A percentile compares a stretch with the other conserved stretches of the same genome.
Conservation (phyloP, 2,888 invertebrate genomes). For the Gymnosoma rotundatum region DNA sequence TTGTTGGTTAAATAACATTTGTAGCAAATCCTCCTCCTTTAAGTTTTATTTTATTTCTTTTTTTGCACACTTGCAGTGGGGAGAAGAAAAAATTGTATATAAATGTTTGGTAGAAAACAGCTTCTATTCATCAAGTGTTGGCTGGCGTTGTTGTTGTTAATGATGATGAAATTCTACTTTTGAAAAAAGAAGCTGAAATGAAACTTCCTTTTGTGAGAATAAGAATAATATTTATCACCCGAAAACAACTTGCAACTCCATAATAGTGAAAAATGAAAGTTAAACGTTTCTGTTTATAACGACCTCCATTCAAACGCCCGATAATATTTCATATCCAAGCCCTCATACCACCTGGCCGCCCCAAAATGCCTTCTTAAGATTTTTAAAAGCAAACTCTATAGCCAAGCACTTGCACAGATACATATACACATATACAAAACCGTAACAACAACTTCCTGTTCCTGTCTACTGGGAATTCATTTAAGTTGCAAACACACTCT, state of each 20-base stretch:
- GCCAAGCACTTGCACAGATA: slow-evolving; percentile 2
- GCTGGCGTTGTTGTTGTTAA: neutral
- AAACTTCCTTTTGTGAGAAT: slow-evolving; percentile 54
- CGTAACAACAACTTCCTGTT: slow-evolving; percentile 77
- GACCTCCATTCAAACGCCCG: slow-evolving; percentile 64
- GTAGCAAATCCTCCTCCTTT: neutral
- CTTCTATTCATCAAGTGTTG: slow-evolving; percentile 26
- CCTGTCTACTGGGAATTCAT: slow-evolving; percentile 79
- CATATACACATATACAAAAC: slow-evolving; percentile 45
- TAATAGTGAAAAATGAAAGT: slow-evolving; percentile 69
- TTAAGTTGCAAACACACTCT: slow-evolving; percentile 34
- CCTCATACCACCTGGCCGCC: neutral
- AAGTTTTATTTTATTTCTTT: neutral
- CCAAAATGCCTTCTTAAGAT: neutral
- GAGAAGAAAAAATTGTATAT: neutral
- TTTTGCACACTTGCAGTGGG: slow-evolving; percentile 25
- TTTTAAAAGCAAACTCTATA: slow-evolving; percentile 14
- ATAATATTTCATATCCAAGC: slow-evolving; percentile 66
- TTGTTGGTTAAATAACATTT: slow-evolving; percentile 3
- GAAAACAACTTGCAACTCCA: slow-evolving; percentile 56
- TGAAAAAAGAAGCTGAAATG: slow-evolving; percentile 40
- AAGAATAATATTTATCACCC: slow-evolving; percentile 27
- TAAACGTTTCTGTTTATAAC: slow-evolving; percentile 74
- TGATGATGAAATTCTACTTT: slow-evolving; percentile 24
- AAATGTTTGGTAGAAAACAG: neutral